These are phyloP conservation scores for Intellagama lesueurii DNA, from an alignment of 2,797 vertebrate genomes.

Conservation along the genomic window DNA sequence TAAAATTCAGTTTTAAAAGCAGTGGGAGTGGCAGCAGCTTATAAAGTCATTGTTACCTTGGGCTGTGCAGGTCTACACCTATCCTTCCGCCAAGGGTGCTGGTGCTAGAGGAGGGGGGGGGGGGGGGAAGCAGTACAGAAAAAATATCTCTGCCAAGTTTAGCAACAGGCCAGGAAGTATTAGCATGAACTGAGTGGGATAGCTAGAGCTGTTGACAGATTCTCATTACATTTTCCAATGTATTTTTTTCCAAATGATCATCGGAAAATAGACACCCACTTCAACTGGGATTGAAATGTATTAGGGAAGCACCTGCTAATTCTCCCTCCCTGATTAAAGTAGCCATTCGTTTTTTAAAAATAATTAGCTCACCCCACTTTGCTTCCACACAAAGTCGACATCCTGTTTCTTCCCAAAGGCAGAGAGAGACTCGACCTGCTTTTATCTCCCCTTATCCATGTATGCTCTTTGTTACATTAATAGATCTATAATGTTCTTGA, in stretches of 20 bases:
- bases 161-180: conserved; percentile 75
- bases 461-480: no score
- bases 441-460: no score
- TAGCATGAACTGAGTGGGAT: conserved; percentile 59
- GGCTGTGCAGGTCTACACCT: conserved; percentile 35
- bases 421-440: no score
- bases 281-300: conserved; percentile 27
- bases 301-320: conserved; percentile 50
- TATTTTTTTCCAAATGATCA: conserved; percentile 63
- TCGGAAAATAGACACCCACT: conserved; percentile 73
- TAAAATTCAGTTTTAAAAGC: no score
- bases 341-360: conserved; percentile 3
- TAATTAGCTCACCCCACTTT: conserved; percentile 5
- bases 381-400: neutral
- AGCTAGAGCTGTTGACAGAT: conserved; percentile 67
- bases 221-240: conserved; percentile 70
- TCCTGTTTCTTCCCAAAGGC: no score
- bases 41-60: conserved; percentile 41
- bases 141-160: conserved; percentile 55
- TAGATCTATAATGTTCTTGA: no score
- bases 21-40: fast-evolving
- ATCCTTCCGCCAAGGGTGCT: conserved; percentile 63
- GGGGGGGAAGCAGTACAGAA: no score
- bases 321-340: conserved; percentile 22
- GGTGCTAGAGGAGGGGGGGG: no score